Evolutionary conservation across 2,888 invertebrate species (phyloP).

Genomic region (Cryptosula pallasiana): DNA sequence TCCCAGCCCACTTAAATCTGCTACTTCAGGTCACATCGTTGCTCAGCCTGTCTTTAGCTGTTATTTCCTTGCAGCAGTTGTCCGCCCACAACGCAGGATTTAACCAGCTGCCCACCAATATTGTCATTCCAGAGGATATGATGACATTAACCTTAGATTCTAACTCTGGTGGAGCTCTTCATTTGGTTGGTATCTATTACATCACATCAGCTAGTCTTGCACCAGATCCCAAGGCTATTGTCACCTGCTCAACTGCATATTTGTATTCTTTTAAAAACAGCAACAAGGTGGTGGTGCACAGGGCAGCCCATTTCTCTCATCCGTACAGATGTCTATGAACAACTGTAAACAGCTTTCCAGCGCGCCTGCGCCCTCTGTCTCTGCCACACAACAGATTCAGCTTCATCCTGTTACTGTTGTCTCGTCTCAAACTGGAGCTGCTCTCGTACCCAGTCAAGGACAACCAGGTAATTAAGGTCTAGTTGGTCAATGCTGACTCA

Average conservation of each 20-base stretch:
- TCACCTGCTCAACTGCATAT: too few species aligned
- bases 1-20: too few species aligned
- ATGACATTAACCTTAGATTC: constrained; percentile 35
- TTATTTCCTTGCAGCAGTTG: too few species aligned
- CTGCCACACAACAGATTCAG: background rate
- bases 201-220: too few species aligned
- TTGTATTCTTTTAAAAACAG: too few species aligned
- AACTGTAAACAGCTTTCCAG: too few species aligned
- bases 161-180: constrained; percentile 2
- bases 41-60: too few species aligned
- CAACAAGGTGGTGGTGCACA: constrained; percentile 26
- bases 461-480: constrained; percentile 14
- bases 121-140: constrained; percentile 47
- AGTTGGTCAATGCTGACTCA: too few species aligned
- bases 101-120: constrained; percentile 26
- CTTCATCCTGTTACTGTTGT: background rate
- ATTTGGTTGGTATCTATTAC: background rate
- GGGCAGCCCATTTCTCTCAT: constrained; percentile 35
- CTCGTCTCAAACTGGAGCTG: background rate
- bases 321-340: constrained; percentile 26
- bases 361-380: too few species aligned
- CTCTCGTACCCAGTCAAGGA: background rate
- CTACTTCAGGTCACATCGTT: too few species aligned
- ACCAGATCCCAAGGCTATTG: too few species aligned
- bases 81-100: background rate